These are phyloP conservation scores for Microplitis deprimator DNA, from an alignment of 2,888 invertebrate species.

Conservation along the genomic window DNA sequence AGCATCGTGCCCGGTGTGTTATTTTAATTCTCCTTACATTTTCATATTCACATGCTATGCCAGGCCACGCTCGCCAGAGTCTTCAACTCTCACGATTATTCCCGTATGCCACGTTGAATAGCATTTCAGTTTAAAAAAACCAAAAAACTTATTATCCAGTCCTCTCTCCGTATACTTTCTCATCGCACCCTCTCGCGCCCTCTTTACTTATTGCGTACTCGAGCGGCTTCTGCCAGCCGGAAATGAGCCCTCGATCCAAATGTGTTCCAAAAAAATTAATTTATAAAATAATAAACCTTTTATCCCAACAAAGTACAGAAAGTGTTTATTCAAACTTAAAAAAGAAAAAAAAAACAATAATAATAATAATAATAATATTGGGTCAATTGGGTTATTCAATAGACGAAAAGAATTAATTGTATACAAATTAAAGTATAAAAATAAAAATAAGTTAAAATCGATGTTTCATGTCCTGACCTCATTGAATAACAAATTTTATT, in stretches of 20 bases:
- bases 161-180: background rate
- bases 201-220: conserved; percentile 9
- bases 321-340: background rate
- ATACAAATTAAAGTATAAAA: background rate
- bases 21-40: conserved; percentile 66
- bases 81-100: conserved; percentile 47
- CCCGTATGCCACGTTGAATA: conserved; percentile 52
- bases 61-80: conserved; percentile 1
- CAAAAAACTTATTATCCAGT: conserved; percentile 23
- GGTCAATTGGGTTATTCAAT: background rate
- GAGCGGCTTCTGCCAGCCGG: conserved; percentile 28
- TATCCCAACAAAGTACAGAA: too few species aligned
- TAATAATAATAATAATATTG: background rate
- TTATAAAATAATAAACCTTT: too few species aligned
- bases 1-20: conserved; percentile 59
- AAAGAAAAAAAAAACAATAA: background rate
- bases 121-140: conserved; percentile 25
- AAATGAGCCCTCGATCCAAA: conserved; percentile 42
- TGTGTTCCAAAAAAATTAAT: background rate
- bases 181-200: background rate
- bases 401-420: background rate
- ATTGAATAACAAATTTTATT: conserved; percentile 4
- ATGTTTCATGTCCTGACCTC: background rate
- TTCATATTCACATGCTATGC: conserved; percentile 63
- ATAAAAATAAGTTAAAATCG: background rate